Evolutionary conservation across 2,797 vertebrate genomes (phyloP), one percentile per base, ranked within the genome.

Genomic region (Avahi laniger): DNA sequence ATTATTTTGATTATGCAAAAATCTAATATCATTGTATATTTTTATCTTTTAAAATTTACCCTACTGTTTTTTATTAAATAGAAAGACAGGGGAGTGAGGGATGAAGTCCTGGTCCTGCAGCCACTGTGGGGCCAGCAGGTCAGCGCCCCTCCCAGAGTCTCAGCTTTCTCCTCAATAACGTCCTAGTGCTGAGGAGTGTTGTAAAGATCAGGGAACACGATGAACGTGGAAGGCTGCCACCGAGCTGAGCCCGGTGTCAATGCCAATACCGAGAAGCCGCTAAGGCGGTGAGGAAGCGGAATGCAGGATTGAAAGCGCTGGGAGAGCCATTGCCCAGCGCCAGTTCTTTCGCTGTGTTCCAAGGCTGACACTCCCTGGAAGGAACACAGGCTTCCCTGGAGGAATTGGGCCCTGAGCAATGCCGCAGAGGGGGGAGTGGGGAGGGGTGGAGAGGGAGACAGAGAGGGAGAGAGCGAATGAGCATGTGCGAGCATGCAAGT

Each of bases 291-390:
- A 91, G 63, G 75, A 57, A 14, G 63, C 33, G 63, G 87, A 59
- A 10, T 0, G 5, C 9, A 11, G 61, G 54, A 11, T 2, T n/a
- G 1, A 18, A 35, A 5, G 0, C 6, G 43, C 41, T 8, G 61
- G 20, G 13, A 41, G 8, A 35, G 41, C 18, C n/a, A 2, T 11
- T 11, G 43, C 61, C 70, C 12, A 15, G 41, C 0, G 76, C 50
- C 24, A 41, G 38, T 0, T 67, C 20, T 46, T 26, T 57, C 15
- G 3, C n/a, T 30, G 1, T 15, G 28, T 5, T 46, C 8, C 59
- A 43, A 65, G 75, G 76, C 46, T 3, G 13, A 33, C 46, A 12
- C 50, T 35, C 28, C 13, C 67, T 15, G 28, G 5, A 43, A 0
- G 0, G 28, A 6, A 52, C 0, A 4, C 79, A 4, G 63, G 63